Base-by-base conservation (phyloP, 2,888 invertebrate species). In the Apodemia duryi region DNA sequence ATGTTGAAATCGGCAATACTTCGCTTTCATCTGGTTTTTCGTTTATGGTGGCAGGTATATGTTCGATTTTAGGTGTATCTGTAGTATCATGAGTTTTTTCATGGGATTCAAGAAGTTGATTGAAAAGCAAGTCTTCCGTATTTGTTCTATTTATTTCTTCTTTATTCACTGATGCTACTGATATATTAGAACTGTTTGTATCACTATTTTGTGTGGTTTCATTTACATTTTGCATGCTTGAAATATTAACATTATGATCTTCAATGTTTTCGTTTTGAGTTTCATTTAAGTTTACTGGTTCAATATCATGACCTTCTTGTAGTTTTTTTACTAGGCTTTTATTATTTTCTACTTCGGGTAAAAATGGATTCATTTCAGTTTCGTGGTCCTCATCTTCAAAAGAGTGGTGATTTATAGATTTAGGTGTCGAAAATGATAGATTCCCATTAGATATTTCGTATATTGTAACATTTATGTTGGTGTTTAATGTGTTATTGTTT, bases 321-420 rank as follows among this genome's bases (percentile, higher is more conserved):
- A 94, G 80, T 74, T 93, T 94, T 74, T 93, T 93, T 1, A 94
- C 91, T 46, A 94, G 85, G 13, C 90, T 92, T 72, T 93, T 94
- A 74, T 94, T 93, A 70, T 92, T 94, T 78, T 94, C 94, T 28
- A 93, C 87, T 75, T 95, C 95, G 7, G 95, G 94, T 72, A 95
- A 82, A 75, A 95, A 95, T 6, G 95, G 95, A 68, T 94, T 94
- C 94, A 94, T 94, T 73, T 93, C 93, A 61, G 93, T 92, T 75
- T 85, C 86, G 68, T 89, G 89, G 65, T 90, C 89, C 63, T 84
- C 88, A 62, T 86, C 85, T 70, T 88, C 87, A 1, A 82, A 71
- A 6, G 84, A 80, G 64, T 84, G 85, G 5, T 79, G 65, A 71
- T 76, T 80, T 38, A 75, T 69, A 61, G 82, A 70, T 72, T 84